Percentiles rank a stretch among this genome's conserved stretches.
Conservation (phyloP, 2,888 invertebrate genomes). For the Lysandra coridon region DNA sequence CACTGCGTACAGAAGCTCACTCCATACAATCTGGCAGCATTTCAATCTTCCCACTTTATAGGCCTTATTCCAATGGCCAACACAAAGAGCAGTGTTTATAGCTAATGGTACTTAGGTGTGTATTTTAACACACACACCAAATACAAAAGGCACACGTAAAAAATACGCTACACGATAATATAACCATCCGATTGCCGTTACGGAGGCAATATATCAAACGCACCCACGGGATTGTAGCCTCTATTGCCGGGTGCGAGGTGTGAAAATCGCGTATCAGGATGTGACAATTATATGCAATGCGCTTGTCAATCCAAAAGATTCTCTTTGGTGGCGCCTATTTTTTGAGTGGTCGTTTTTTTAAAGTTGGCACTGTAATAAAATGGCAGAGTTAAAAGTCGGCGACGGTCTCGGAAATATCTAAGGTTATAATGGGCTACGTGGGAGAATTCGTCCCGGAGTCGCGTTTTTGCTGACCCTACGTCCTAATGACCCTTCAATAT, state of each 20-base stretch:
- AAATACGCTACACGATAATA: constrained; percentile 71
- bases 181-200: constrained; percentile 60
- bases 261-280: constrained; percentile 31
- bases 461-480: constrained; percentile 33
- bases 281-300: constrained; percentile 33
- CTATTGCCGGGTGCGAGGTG: constrained; percentile 26
- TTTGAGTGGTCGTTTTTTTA: constrained; percentile 70
- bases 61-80: constrained; percentile 71
- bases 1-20: constrained; percentile 44
- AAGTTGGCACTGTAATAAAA: constrained; percentile 73
- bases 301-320: constrained; percentile 48
- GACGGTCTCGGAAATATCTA: constrained; percentile 63
- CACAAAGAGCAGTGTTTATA: constrained; percentile 78
- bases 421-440: constrained; percentile 57
- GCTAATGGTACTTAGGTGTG: constrained; percentile 79
- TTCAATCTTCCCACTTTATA: constrained; percentile 70
- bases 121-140: constrained; percentile 77
- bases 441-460: constrained; percentile 48
- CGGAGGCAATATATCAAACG: constrained; percentile 32
- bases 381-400: constrained; percentile 71
- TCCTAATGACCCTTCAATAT: background rate
- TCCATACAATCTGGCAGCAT: constrained; percentile 57
- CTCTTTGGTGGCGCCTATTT: constrained; percentile 76
- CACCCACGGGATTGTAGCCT: constrained; percentile 35
- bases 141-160: constrained; percentile 67